These are phyloP conservation scores for Cynopterus brachyotis DNA, from an alignment of 2,113 vertebrate genomes.

Conservation along the genomic window DNA sequence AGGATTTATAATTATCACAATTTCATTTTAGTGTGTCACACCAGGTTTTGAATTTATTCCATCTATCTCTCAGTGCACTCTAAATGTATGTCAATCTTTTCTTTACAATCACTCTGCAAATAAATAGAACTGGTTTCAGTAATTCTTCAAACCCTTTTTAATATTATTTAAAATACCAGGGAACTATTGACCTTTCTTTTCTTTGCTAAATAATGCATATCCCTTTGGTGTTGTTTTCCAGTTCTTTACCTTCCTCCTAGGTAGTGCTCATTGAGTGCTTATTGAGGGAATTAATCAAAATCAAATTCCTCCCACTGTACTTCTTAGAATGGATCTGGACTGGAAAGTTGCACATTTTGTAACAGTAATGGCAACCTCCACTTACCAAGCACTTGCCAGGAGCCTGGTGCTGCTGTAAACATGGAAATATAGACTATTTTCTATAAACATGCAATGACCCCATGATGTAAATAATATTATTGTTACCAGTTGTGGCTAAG, in stretches of 20 bases:
- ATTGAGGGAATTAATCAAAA: neutral
- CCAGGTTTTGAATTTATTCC: neutral
- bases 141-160: neutral
- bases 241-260: neutral
- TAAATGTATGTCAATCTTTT: neutral
- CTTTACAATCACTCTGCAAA: neutral
- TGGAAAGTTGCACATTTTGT: neutral
- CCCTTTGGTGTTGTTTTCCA: neutral
- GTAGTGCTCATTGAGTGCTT: neutral
- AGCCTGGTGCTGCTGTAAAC: neutral
- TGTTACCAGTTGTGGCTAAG: neutral
- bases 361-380: neutral
- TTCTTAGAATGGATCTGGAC: neutral
- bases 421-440: neutral
- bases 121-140: neutral
- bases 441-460: neutral
- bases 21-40: slow-evolving; percentile 5
- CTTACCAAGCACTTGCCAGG: neutral
- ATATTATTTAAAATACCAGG: slow-evolving; percentile 34
- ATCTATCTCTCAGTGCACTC: neutral
- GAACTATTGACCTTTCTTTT: neutral
- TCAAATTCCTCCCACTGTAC: neutral
- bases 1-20: neutral
- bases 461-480: neutral
- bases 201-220: neutral